phyloP scores from a whole-genome alignment of 2,113 vertebrate genomes.

The Suricata suricatta region DNA sequence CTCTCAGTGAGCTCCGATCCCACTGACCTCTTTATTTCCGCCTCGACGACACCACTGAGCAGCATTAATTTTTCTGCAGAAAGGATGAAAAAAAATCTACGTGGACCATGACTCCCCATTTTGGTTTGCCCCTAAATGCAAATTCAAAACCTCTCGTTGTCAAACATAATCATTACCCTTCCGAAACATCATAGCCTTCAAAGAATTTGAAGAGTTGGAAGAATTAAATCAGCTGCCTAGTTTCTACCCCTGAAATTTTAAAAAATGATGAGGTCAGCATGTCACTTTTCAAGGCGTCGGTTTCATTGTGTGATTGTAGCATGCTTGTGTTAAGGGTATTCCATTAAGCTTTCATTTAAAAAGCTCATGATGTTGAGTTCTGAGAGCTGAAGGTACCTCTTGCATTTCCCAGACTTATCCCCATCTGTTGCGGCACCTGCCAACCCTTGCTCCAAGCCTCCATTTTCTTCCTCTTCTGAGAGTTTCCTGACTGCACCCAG shows the following conservation, averaged over 20 bases:
- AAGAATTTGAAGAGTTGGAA: neutral
- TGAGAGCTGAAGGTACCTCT: neutral
- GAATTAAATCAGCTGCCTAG: neutral
- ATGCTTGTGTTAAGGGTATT: neutral
- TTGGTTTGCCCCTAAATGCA: neutral
- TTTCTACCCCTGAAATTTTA: neutral
- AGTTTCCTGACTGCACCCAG: neutral
- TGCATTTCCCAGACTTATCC: neutral
- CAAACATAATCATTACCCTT: conserved; percentile 18
- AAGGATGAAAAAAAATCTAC: neutral
- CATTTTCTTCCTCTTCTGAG: neutral
- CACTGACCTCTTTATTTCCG: neutral
- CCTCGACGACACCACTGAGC: neutral
- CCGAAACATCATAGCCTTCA: neutral
- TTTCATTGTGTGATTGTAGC: neutral
- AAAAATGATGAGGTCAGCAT: neutral
- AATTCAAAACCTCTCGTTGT: neutral
- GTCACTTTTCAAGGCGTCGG: neutral
- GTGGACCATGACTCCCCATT: neutral
- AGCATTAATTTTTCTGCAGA: neutral
- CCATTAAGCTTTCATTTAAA: neutral
- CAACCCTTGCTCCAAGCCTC: neutral
- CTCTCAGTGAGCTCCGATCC: neutral
- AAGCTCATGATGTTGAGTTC: neutral
- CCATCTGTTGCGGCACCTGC: neutral